Conservation (phyloP, 2,888 invertebrate genomes). For the Strigamia crassipes region DNA sequence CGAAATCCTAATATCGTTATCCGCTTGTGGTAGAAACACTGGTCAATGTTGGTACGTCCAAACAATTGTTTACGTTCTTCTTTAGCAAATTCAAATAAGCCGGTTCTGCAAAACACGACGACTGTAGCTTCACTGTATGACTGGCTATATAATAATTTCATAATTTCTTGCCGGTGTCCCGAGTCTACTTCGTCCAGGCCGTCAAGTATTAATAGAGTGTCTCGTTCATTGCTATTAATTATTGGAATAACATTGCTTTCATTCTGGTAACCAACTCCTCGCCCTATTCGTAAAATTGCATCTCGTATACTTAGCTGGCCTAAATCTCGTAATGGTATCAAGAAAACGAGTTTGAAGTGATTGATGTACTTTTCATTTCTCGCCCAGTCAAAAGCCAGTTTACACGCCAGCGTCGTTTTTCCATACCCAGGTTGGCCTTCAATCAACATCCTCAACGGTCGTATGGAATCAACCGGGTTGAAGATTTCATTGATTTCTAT, state of each 20-base stretch:
- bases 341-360: constrained; percentile 66
- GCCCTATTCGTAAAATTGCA: not conserved
- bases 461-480: too few species aligned
- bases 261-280: not conserved
- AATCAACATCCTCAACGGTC: not conserved
- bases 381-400: constrained; percentile 14
- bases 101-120: not conserved
- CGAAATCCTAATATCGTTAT: not conserved
- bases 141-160: not conserved
- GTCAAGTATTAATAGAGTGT: not conserved
- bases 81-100: not conserved
- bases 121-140: not conserved
- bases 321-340: not conserved
- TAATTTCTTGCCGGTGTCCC: not conserved
- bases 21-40: not conserved
- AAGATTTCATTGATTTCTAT: too few species aligned
- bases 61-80: not conserved
- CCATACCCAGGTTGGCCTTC: not conserved
- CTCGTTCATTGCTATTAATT: not conserved
- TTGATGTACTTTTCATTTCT: constrained; percentile 56
- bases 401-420: constrained; percentile 45
- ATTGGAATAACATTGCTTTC: not conserved
- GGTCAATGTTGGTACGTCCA: too few species aligned
- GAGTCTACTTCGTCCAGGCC: not conserved
- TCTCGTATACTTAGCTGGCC: not conserved